These are phyloP conservation scores for Ptychobarbus kaznakovi DNA, from an alignment of 2,797 vertebrate genomes.

Conservation along the genomic window DNA sequence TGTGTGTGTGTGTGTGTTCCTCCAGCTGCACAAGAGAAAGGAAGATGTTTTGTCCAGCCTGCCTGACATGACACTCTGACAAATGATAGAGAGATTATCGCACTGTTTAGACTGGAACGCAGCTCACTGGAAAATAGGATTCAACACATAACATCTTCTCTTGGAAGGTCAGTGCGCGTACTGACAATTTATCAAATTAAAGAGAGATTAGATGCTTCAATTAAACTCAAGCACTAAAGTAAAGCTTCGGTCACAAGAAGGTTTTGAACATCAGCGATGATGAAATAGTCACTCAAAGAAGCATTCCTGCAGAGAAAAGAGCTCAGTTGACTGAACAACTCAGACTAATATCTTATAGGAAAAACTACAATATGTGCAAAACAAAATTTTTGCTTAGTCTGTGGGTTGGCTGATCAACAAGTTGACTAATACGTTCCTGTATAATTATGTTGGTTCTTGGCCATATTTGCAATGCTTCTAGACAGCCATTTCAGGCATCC, in stretches of 20 bases:
- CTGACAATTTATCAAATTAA: slow-evolving; percentile 21
- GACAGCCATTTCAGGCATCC: neutral
- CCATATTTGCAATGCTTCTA: neutral
- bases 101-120: slow-evolving; percentile 35
- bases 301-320: neutral
- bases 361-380: neutral
- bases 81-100: slow-evolving; percentile 23
- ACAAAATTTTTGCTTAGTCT: neutral
- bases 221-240: neutral
- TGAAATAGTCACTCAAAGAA: neutral
- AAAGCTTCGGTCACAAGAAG: neutral
- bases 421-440: neutral
- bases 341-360: neutral
- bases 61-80: slow-evolving; percentile 31
- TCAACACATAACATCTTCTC: slow-evolving; percentile 19
- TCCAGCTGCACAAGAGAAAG: slow-evolving; percentile 30
- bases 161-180: neutral
- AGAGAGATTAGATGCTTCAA: slow-evolving; percentile 13
- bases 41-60: slow-evolving; percentile 43
- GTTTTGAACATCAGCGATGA: neutral
- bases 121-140: slow-evolving; percentile 7
- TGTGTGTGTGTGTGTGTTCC: slow-evolving; percentile 14
- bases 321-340: neutral
- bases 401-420: neutral
- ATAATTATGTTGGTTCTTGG: neutral